Evolutionary conservation across 2,797 vertebrate genomes (phyloP), one percentile per base, ranked within the genome.

Genomic region (Platyrinchus mystaceus): DNA sequence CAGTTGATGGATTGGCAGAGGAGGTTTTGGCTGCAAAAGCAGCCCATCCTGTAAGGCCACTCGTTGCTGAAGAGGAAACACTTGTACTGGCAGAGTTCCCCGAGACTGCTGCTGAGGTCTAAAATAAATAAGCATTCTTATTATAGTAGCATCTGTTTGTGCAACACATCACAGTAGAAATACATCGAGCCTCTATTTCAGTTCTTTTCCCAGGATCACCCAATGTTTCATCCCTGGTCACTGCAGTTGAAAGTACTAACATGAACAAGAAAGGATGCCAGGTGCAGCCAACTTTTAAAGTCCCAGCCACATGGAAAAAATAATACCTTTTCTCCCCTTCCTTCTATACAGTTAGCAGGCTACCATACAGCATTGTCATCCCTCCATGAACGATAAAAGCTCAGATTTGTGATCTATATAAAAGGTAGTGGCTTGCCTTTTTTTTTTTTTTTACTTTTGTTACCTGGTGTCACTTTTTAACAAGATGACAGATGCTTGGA

Each of bases 11-110:
- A 62, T 98, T 98, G 39, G 99, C 97, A 63, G 99, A 97, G 63
- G 97, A 98, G 9, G 99, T 99, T 97, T 99, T 99, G 94, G 99
- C 99, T 52, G 98, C 99, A 93, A 99, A 99, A 18, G 99, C 99
- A 66, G 99, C 99, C 99, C 99, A 99, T 71, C 99, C 99, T 20
- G 98, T 99, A 49, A 99, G 98, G 79, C 98, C 99, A 78, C 99
- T 99, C 46, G 98, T 97, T 55, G 98, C 98, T 44, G 99, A 98
- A 70, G 98, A 98, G 58, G 99, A 98, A 81, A 98, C 97, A 52
- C 93, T 97, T 89, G 98, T 97, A 96, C 94, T 97, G 94, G 98
- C 97, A 22, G 99, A 98, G 94, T 98, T 99, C 90, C 98, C 98
- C 16, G 98, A 98, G 80, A 98, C 87, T 39, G 97, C 97, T 23